Evolutionary conservation across 2,797 vertebrate genomes (phyloP).

Genomic region (Sebastes wilsoni): DNA sequence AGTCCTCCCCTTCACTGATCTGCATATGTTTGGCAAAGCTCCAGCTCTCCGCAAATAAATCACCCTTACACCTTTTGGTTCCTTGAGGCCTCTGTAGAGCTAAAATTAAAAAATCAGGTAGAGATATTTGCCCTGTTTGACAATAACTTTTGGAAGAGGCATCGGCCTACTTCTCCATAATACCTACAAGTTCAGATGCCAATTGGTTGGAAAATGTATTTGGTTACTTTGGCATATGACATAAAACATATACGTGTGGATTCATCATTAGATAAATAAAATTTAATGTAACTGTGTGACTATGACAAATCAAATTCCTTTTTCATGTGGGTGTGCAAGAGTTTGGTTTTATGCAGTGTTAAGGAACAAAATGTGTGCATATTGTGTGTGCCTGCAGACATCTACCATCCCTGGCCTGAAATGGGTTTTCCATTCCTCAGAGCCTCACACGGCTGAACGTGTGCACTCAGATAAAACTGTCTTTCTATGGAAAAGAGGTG

Average conservation of each 20-base stretch:
- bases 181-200: not conserved
- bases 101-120: not conserved
- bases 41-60: not conserved
- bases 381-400: not conserved
- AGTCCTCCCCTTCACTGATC: not conserved
- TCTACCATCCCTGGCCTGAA: constrained; percentile 5
- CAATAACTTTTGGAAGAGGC: not conserved
- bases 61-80: not conserved
- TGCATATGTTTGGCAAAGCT: not conserved
- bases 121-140: not conserved
- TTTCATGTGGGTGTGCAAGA: not conserved
- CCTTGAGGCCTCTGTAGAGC: not conserved
- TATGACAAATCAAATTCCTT: not conserved
- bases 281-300: not conserved
- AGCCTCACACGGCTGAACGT: not conserved
- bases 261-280: not conserved
- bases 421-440: not conserved
- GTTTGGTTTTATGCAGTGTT: not conserved
- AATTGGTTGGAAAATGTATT: not conserved
- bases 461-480: not conserved
- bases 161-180: not conserved
- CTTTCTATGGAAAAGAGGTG: constrained; percentile 32
- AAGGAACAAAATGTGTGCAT: not conserved
- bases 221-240: not conserved
- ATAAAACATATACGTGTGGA: not conserved